Percentiles rank a stretch among this genome's conserved stretches.
phyloP scores from a whole-genome alignment of 2,113 vertebrate species.

The Lanius collurio region DNA sequence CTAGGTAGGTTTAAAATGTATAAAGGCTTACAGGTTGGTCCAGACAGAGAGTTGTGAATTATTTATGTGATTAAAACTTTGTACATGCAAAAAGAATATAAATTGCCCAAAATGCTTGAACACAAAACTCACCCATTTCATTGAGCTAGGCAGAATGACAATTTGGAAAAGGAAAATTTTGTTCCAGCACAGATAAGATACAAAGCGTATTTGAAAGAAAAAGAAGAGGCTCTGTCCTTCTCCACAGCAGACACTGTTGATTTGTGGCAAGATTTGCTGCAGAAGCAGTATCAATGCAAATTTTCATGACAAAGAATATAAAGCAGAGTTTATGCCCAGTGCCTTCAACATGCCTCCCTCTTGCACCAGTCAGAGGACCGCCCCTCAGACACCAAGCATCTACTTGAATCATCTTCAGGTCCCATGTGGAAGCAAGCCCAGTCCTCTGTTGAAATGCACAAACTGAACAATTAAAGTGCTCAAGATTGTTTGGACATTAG shows the following conservation, averaged over 20 bases:
- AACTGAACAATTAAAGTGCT: neutral
- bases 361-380: accelerated
- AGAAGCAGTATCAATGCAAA: neutral
- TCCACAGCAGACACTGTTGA: neutral
- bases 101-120: neutral
- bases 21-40: neutral
- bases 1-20: neutral
- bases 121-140: neutral
- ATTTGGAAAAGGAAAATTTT: neutral
- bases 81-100: neutral
- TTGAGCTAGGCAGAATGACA: neutral
- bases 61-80: neutral
- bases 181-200: neutral
- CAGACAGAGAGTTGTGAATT: neutral
- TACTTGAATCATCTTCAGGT: neutral
- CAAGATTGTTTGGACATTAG: neutral
- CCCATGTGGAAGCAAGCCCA: neutral
- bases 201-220: neutral
- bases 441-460: neutral
- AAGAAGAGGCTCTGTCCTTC: neutral
- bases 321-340: neutral
- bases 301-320: neutral
- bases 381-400: accelerated
- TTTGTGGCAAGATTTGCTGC: neutral
- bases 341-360: neutral